Conservation (phyloP, 92 coral and sea anemone species). For the Actinostola sp. region DNA sequence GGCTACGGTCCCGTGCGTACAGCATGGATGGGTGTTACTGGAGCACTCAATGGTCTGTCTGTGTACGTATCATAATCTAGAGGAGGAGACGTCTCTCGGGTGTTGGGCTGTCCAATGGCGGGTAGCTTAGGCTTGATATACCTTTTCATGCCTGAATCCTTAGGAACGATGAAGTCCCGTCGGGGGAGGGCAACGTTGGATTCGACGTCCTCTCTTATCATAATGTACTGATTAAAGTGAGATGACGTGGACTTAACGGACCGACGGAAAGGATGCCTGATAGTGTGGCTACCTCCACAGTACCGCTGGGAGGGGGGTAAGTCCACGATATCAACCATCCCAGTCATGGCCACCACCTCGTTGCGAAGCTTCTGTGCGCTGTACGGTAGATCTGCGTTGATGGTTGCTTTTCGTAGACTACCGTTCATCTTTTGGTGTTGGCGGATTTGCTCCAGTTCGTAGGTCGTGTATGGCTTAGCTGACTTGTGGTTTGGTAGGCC, state of each 20-base stretch:
- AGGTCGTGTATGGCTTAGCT: constrained; percentile 86
- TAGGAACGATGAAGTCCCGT: constrained; percentile 88
- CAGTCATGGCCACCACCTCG: constrained; percentile 92
- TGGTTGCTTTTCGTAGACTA: constrained; percentile 60
- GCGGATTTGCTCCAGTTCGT: constrained; percentile 93
- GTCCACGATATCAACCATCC: constrained; percentile 75
- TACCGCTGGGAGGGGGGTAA: constrained; percentile 91
- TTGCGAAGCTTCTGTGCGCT: constrained; percentile 72
- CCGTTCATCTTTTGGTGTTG: constrained; percentile 83
- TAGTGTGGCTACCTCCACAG: constrained; percentile 97
- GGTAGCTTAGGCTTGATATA: constrained; percentile 78
- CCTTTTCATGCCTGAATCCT: constrained; percentile 65
- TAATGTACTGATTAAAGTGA: constrained; percentile 87
- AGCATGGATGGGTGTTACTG: constrained; percentile 79
- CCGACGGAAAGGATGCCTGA: constrained; percentile 91
- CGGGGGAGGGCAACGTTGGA: constrained; percentile 78
- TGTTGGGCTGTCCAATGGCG: constrained; percentile 65
- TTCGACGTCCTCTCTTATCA: constrained; percentile 83
- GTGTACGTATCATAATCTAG: constrained; percentile 55
- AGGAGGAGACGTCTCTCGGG: constrained; percentile 70
- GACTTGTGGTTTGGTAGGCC: constrained; percentile 84
- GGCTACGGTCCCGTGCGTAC: constrained; percentile 23
- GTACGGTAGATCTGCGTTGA: constrained; percentile 89
- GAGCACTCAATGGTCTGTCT: constrained; percentile 85
- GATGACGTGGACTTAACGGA: constrained; percentile 76